A percentile compares a stretch with the other conserved stretches of the same genome.
Evolutionary conservation across 2,797 vertebrate species (phyloP).

Genomic region (Gymnocypris eckloni): DNA sequence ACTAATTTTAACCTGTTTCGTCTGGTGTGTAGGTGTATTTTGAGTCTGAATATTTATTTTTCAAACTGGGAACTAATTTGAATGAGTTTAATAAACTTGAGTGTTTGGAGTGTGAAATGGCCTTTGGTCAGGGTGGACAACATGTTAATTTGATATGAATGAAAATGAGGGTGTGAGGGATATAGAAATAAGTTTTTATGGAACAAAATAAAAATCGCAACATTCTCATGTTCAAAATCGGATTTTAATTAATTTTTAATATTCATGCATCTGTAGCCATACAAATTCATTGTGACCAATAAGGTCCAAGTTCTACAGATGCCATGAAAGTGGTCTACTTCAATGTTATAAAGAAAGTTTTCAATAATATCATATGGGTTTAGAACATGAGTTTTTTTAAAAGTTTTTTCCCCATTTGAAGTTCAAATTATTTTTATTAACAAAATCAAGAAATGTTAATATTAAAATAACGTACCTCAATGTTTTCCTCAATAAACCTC

Average conservation of each 20-base stretch:
- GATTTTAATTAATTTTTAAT: no score
- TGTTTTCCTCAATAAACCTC: no score
- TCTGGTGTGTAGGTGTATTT: constrained; percentile 62
- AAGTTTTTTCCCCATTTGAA: background rate
- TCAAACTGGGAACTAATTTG: background rate
- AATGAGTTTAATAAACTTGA: background rate
- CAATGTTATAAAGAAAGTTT: background rate
- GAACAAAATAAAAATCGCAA: background rate
- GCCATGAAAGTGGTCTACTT: background rate
- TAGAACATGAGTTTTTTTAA: background rate
- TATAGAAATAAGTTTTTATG: background rate
- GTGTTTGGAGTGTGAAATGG: background rate
- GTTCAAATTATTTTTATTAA: no score
- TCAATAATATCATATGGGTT: background rate
- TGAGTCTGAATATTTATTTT: background rate
- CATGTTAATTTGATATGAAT: background rate
- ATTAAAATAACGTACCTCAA: no score
- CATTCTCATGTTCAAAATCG: background rate
- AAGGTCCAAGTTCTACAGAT: background rate
- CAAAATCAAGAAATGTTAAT: no score
- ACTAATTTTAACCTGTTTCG: constrained; percentile 84
- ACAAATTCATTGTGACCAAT: background rate
- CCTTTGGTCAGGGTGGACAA: background rate
- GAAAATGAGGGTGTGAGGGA: background rate
- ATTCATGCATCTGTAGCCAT: background rate